phyloP scores from a whole-genome alignment of 1,140 invertebrate genomes.

The Homarus americanus region DNA sequence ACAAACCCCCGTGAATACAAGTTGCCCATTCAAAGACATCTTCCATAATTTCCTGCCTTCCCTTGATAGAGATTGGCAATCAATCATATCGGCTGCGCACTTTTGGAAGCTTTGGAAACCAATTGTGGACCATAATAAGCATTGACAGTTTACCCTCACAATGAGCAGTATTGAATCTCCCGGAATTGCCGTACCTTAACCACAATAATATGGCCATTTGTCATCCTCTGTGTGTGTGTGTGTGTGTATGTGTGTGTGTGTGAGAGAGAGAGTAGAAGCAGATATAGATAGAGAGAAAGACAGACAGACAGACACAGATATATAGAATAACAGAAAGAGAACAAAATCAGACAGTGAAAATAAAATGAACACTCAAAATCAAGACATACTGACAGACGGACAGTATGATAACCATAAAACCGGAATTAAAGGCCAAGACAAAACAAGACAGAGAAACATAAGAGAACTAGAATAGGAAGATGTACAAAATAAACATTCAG shows the following conservation, averaged over 20 bases:
- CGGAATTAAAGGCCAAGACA: too few relatives aligned
- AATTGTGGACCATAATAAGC: neutral
- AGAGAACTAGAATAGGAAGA: neutral
- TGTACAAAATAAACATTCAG: neutral
- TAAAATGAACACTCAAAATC: too few relatives aligned
- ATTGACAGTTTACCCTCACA: neutral
- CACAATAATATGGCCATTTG: neutral
- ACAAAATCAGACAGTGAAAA: neutral
- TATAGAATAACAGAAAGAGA: neutral
- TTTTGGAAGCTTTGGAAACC: neutral
- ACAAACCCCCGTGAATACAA: neutral
- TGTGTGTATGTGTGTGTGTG: too few relatives aligned
- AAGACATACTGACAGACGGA: too few relatives aligned
- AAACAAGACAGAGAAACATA: neutral
- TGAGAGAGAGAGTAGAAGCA: constrained; percentile 8
- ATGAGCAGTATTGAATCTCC: neutral
- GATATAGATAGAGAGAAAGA: neutral
- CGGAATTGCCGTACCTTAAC: neutral
- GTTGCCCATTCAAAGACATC: neutral
- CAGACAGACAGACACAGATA: neutral
- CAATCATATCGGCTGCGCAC: neutral
- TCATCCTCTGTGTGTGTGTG: too few relatives aligned
- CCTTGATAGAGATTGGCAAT: neutral
- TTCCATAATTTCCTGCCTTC: neutral
- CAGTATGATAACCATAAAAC: too few relatives aligned